Conservation (phyloP, 2,113 vertebrate genomes). For the Crocuta crocuta region DNA sequence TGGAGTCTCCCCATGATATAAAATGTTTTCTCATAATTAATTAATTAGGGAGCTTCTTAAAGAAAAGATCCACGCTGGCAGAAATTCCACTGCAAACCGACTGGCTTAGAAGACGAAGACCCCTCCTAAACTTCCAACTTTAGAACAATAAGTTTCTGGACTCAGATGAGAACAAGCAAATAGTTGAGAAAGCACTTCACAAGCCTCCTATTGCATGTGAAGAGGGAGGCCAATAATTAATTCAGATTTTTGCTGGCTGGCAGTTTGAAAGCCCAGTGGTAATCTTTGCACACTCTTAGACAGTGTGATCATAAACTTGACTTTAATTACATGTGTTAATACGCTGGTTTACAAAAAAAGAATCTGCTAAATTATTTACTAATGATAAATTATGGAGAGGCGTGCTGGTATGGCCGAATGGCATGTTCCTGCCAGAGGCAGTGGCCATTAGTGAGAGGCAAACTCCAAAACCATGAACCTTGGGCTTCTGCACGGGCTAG, state of each 20-base stretch:
- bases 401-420: neutral
- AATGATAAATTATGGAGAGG: conserved; percentile 56
- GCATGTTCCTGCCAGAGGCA: neutral
- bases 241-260: neutral
- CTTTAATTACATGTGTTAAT: conserved; percentile 62
- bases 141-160: neutral
- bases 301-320: neutral
- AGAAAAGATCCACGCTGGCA: neutral
- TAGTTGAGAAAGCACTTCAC: neutral
- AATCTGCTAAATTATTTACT: conserved; percentile 63
- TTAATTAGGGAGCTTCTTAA: neutral
- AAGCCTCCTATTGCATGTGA: rapidly evolving
- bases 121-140: neutral
- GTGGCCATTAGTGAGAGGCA: neutral
- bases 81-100: neutral
- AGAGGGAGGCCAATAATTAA: neutral
- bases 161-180: neutral
- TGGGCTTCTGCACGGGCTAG: neutral
- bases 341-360: neutral
- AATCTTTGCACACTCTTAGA: neutral
- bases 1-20: neutral
- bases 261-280: conserved; percentile 15
- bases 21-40: neutral
- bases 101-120: neutral
- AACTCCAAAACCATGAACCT: neutral